phyloP scores from a whole-genome alignment of 2,113 vertebrate genomes.

The Mustela lutreola region DNA sequence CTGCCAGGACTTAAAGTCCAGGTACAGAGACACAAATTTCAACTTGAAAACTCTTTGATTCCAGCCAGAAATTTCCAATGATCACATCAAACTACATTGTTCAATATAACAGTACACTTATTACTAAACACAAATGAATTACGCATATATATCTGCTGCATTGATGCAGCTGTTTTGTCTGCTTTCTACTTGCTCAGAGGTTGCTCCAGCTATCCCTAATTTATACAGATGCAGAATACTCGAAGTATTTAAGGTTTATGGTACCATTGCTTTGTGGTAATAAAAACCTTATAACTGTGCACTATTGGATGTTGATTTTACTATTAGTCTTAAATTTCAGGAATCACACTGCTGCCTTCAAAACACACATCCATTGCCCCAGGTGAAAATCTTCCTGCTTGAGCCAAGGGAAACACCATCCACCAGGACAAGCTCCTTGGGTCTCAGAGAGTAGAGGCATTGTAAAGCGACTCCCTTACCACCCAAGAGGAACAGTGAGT shows the following conservation, averaged over 20 bases:
- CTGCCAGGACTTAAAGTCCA: not conserved
- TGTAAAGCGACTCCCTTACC: not conserved
- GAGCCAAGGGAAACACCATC: not conserved
- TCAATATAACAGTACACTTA: not conserved
- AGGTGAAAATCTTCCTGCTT: not conserved
- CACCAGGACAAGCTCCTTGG: not conserved
- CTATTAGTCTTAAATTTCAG: not conserved
- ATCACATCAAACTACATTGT: not conserved
- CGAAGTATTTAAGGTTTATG: not conserved
- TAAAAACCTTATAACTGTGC: not conserved
- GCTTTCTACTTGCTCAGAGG: not conserved
- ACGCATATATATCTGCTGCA: not conserved
- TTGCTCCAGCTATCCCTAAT: not conserved
- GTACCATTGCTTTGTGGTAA: not conserved
- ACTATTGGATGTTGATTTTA: not conserved
- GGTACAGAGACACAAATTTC: not conserved
- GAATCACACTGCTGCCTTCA: not conserved
- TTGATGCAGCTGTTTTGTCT: not conserved
- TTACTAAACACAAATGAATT: not conserved
- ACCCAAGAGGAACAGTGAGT: not conserved
- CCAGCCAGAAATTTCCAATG: not conserved
- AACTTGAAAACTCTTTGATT: not conserved
- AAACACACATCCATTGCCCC: not conserved
- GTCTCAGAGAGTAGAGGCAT: not conserved
- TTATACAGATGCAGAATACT: not conserved